Evolutionary conservation across 2,797 vertebrate species (phyloP).

Genomic region (Enteromius anoplus): DNA sequence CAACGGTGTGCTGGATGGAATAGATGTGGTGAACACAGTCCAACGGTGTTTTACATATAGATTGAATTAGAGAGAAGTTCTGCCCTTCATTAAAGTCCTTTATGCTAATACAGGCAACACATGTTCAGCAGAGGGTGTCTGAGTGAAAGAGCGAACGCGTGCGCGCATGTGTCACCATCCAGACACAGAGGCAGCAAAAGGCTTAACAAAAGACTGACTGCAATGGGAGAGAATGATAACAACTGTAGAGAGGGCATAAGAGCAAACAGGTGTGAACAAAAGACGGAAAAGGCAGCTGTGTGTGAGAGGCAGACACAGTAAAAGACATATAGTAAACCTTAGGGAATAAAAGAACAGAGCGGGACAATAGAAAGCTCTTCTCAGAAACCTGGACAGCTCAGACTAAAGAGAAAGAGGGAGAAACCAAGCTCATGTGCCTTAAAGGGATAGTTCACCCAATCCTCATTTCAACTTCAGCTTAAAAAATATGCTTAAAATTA

Average conservation of each 20-base stretch:
- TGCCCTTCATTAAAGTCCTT: constrained; percentile 73
- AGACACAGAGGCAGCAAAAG: constrained; percentile 48
- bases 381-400: constrained; percentile 9
- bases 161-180: background rate
- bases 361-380: constrained; percentile 23
- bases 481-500: background rate
- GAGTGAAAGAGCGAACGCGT: constrained; percentile 10
- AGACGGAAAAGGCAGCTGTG: constrained; percentile 14
- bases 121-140: constrained; percentile 40
- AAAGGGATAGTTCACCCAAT: background rate
- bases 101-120: constrained; percentile 70
- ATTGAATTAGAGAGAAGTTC: constrained; percentile 72
- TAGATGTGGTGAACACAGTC: constrained; percentile 40
- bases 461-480: background rate
- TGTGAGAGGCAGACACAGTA: constrained; percentile 27
- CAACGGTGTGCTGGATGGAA: constrained; percentile 8
- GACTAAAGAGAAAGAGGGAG: constrained; percentile 2
- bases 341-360: constrained; percentile 6
- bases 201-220: constrained; percentile 31
- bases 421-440: background rate
- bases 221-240: constrained; percentile 41
- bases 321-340: background rate
- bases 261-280: constrained; percentile 51
- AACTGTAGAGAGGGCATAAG: constrained; percentile 39
- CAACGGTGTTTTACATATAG: constrained; percentile 76